Evolutionary conservation across 2,797 vertebrate genomes (phyloP), one percentile per base, ranked within the genome.

Genomic region (Halcyon chelicuti): DNA sequence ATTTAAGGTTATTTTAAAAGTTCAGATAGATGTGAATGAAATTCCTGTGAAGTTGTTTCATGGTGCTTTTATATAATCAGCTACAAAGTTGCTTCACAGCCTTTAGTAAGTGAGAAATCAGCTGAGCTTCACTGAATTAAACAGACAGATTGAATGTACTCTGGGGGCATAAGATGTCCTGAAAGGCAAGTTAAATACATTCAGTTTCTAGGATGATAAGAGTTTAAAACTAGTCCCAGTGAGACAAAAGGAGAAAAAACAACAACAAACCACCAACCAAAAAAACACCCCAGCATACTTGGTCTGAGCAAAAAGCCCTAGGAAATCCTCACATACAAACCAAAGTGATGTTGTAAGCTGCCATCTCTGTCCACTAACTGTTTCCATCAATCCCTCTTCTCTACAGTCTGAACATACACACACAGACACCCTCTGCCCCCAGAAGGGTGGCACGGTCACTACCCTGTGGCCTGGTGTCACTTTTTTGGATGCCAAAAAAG

Each of bases 111-210:
- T 86, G 91, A 83, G 91, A 96, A 96, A 95, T 93, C 83, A 93
- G 87, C 86, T 94, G 92, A 95, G 75, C 54, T 95, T 91, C 81
- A 86, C 57, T 71, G 94, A 94, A 94, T 95, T 96, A 96, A 95
- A 96, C 95, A 94, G 86, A 28, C 76, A 85, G 74, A 97, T 92
- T 92, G 95, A 96, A 93, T 0, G 1, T 75, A 90, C 90, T 93
- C 80, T 75, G 89, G 76, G 60, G 90, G 70, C 16, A 13, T 68
- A 87, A 93, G 46, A 93, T 93, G 79, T 88, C 93, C 88, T 84
- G 75, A 94, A 96, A 84, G 88, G 78, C 86, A 95, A 93, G 88
- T 88, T 81, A 87, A 95, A 94, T 60, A 87, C 70, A 65, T 92
- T 70, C 85, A 47, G 66, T 90, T 97, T 95, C 84, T 76, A 94